Base-by-base conservation (phyloP, 2,888 invertebrate species). In the Trilocha varians region DNA sequence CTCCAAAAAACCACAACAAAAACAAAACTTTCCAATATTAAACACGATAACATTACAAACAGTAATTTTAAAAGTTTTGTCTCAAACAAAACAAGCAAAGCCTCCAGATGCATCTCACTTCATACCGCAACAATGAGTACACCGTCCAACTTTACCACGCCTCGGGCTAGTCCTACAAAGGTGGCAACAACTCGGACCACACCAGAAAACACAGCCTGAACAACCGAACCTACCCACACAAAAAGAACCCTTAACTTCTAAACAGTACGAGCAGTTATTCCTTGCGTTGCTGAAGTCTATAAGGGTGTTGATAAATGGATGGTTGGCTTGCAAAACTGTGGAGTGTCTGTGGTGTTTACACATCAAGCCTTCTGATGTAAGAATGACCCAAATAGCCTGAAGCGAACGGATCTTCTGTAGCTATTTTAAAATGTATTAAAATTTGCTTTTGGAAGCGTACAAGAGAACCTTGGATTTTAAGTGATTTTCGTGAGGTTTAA, bases 81-180 rank as follows among this genome's bases (percentile, higher is more conserved):
- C 25, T 25, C 8, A 25, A 25, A 25, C 25, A 25, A 25, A 6
- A 9, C 8, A 25, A 11, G 6, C 25, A 25, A 6, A 25, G 25
- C 25, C 25, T 25, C 25, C 25, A 25, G 25, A 5, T 25, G 25
- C 25, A 25, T 25, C 4, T 25, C 38, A 13, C 13, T 32, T 17
- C 16, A 34, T 35, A 42, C 34, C 42, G 34, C 33, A 42, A 42
- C 45, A 45, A 45, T 42, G 39, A 35, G 38, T 40, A 39, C 35
- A 34, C 13, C 32, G 13, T 38, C 37, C 32, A 45, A 45, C 45
- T 45, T 42, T 40, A n/a, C 35, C 32, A 36, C 41, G 34, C 45
- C 42, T 36, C 40, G 32, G 37, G 45, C 39, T 16, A 42, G 34
- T 37, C 37, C 38, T 9, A 45, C 45, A 42, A 42, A 45, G 40